Evolutionary conservation across 2,113 vertebrate species (phyloP), one percentile per base, ranked within the genome.

Genomic region (Sander lucioperca): DNA sequence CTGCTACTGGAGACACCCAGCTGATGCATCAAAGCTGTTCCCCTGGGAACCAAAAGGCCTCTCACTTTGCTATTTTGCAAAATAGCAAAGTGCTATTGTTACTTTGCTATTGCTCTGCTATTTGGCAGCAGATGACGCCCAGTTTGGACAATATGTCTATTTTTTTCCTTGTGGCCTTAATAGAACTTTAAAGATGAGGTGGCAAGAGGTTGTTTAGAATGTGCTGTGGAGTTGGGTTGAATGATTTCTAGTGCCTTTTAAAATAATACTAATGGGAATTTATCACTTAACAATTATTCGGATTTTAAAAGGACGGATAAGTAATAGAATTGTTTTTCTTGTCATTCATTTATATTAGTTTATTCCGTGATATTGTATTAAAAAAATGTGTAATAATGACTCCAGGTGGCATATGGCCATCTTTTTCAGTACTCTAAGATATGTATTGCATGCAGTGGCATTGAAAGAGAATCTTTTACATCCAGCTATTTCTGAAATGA

Each of bases 11-110:
- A 56, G 25, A 6, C 62, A 2, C 19, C n/a, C 7, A 19, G 33
- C 8, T 56, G 30, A 39, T 39, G 13, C 33, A 57, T 5, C 3
- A 54, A 54, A 56, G 21, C 10, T 10, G 65, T 82, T 89, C 91
- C 82, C 85, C 33, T 1, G 79, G 74, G 83, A 59, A 66, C 27
- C 27, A 33, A 74, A 81, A 85, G 77, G 56, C 23, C 36, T 83
- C 78, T 64, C 64, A 48, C 30, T 82, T 89, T 73, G 15, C 86
- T 83, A 82, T 88, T 27, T 27, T 27, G 27, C 27, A 27, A 27
- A 27, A 27, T 27, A 27, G 27, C 27, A 27, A 27, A 27, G 27
- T 27, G 27, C 27, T 27, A 27, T 27, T 27, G 27, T 2, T 27
- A 27, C 27, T 27, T 27, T 27, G 27, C 27, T 27, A 27, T 27